A percentile compares a stretch with the other conserved stretches of the same genome.
These are phyloP conservation scores for Drosophila biarmipes DNA, from an alignment of 1,140 invertebrate species.

Conservation along the genomic window DNA sequence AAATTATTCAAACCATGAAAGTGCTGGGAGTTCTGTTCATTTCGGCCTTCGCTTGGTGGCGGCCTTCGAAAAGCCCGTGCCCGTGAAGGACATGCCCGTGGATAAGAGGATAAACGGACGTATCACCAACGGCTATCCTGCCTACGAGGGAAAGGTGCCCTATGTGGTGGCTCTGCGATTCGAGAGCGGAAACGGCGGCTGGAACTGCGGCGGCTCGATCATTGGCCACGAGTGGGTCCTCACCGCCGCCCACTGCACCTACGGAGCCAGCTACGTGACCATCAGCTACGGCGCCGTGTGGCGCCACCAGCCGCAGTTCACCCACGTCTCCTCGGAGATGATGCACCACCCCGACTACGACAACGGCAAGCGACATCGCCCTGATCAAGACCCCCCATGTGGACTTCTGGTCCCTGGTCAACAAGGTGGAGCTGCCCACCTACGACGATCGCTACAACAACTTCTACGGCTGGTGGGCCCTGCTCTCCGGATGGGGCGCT, in stretches of 20 bases:
- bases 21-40: slow-evolving; percentile 22
- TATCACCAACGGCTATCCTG: slow-evolving; percentile 57
- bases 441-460: slow-evolving; percentile 31
- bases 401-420: slow-evolving; percentile 42
- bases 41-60: slow-evolving; percentile 23
- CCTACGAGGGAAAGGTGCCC: too few species aligned
- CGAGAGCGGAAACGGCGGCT: slow-evolving; percentile 84
- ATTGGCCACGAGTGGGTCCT: slow-evolving; percentile 86
- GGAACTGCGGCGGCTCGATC: slow-evolving; percentile 86
- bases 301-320: slow-evolving; percentile 28
- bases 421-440: slow-evolving; percentile 52
- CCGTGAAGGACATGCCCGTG: slow-evolving; percentile 40
- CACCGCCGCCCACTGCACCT: slow-evolving; percentile 73
- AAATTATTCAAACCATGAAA: slow-evolving; percentile 17
- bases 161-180: slow-evolving; percentile 80
- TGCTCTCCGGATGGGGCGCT: slow-evolving; percentile 53
- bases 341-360: slow-evolving; percentile 27
- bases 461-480: slow-evolving; percentile 39
- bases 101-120: slow-evolving; percentile 36
- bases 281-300: slow-evolving; percentile 30
- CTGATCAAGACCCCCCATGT: slow-evolving; percentile 40
- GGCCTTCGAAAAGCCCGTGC: slow-evolving; percentile 23
- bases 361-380: slow-evolving; percentile 34
- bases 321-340: slow-evolving; percentile 16
- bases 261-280: slow-evolving; percentile 39